A percentile compares a stretch with the other conserved stretches of the same genome.
Conservation (phyloP, 2,113 vertebrate species). For the Mohoua ochrocephala region DNA sequence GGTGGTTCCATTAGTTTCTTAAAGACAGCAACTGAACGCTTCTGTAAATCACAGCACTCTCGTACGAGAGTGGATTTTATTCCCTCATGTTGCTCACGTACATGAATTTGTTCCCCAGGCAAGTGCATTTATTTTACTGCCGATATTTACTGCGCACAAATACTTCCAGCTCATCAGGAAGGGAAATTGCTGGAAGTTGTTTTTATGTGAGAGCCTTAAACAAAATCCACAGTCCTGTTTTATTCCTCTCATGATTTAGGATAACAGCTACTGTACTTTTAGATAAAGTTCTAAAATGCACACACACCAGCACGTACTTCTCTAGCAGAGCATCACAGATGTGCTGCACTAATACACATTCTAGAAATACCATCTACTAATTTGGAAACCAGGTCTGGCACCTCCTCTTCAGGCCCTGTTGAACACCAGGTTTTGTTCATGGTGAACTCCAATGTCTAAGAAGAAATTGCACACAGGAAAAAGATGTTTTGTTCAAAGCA, state of each 20-base stretch:
- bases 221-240: background rate
- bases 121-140: background rate
- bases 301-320: background rate
- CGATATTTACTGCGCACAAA: background rate
- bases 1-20: background rate
- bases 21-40: background rate
- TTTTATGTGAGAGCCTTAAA: background rate
- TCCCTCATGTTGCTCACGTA: slow-evolving; percentile 10
- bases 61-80: background rate
- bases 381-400: slow-evolving; percentile 32
- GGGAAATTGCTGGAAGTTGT: background rate
- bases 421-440: background rate
- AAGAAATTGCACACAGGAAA: background rate
- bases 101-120: slow-evolving; percentile 2
- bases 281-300: background rate
- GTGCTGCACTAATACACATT: background rate
- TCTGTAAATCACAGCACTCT: background rate
- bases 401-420: slow-evolving; percentile 40
- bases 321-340: background rate
- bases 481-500: background rate
- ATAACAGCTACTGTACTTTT: background rate
- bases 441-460: background rate
- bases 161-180: background rate
- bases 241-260: background rate
- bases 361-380: background rate